Percentiles rank a stretch among this genome's conserved stretches.
Conservation (phyloP, 2,797 vertebrate genomes). For the Crax fasciolata region DNA sequence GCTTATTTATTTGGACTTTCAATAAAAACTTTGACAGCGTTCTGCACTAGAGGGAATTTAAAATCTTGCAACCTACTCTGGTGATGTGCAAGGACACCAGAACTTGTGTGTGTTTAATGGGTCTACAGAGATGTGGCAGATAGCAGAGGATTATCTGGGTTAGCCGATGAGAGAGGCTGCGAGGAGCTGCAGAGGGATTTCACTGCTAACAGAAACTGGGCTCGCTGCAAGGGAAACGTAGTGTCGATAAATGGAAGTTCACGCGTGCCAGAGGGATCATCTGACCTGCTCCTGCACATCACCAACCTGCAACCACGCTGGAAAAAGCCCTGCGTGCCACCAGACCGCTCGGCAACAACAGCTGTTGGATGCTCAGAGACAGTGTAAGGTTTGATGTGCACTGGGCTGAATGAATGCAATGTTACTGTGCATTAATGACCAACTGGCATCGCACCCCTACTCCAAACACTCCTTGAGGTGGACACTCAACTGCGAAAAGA, state of each 20-base stretch:
- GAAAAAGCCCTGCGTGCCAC: background rate
- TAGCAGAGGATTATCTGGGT: slow-evolving; percentile 67
- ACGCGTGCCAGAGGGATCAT: background rate
- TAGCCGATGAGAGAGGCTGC: slow-evolving; percentile 34
- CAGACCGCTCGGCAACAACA: background rate
- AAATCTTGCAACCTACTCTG: background rate
- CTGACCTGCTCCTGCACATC: background rate
- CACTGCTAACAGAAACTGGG: background rate
- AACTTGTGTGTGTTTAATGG: slow-evolving; percentile 13
- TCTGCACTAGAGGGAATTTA: background rate
- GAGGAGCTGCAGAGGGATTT: slow-evolving; percentile 30
- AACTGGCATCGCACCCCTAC: background rate
- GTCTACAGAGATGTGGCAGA: slow-evolving; percentile 45
- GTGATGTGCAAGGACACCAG: slow-evolving; percentile 27
- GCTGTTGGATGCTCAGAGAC: background rate
- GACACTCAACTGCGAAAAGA: background rate
- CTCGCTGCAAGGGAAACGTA: fast-evolving
- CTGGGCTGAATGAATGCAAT: background rate
- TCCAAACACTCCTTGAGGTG: background rate
- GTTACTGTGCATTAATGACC: background rate
- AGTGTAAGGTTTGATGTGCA: background rate
- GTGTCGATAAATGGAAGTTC: slow-evolving; percentile 16
- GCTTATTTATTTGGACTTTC: slow-evolving; percentile 10
- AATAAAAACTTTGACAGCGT: background rate
- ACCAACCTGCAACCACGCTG: background rate